Base-by-base conservation (phyloP, 2,113 vertebrate genomes). In the Nycticebus coucang region DNA sequence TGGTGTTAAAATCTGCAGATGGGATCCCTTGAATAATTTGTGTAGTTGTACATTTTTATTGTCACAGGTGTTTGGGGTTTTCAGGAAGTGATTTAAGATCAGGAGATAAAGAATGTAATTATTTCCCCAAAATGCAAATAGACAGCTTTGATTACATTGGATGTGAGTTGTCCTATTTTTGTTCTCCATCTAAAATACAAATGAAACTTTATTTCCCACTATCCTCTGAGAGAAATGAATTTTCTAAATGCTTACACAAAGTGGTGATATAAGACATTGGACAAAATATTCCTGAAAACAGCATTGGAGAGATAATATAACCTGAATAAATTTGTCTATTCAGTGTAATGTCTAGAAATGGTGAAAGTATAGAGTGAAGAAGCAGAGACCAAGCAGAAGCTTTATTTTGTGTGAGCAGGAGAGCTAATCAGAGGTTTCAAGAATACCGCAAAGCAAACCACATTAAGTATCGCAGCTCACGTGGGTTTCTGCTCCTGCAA, bases 161-260 rank as follows among this genome's bases (percentile, higher is more conserved):
- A 85, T 94, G 50, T 19, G 68, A 95, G 62, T 92, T 57, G 80
- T 96, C 5, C 0, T 74, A 81, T 93, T 97, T 96, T 96, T 96
- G 55, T 82, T 94, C 79, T 78, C 87, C 37, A 21, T 95, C 87
- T 87, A 75, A 62, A 95, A 94, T 85, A 97, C 79, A 96, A 50
- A 90, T 96, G 96, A 97, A 97, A 97, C 80, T 95, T 97, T 96
- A 97, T 97, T 96, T 97, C 86, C 94, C 92, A 80, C 75, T 84
- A 82, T 92, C 50, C 77, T 95, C 69, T 62, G 59, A 96, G 91
- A 96, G 91, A 97, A 96, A 94, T 89, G 84, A 95, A 95, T 91
- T 96, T 95, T 26, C 82, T 92, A 93, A 95, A 71, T 68, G 86
- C 64, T 82, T 87, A 90, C 60, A 81, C 75, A 85, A 68, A 93